These are phyloP conservation scores for Zoanthus sociatus DNA, from an alignment of 92 coral and sea anemone genomes.

Conservation along the genomic window DNA sequence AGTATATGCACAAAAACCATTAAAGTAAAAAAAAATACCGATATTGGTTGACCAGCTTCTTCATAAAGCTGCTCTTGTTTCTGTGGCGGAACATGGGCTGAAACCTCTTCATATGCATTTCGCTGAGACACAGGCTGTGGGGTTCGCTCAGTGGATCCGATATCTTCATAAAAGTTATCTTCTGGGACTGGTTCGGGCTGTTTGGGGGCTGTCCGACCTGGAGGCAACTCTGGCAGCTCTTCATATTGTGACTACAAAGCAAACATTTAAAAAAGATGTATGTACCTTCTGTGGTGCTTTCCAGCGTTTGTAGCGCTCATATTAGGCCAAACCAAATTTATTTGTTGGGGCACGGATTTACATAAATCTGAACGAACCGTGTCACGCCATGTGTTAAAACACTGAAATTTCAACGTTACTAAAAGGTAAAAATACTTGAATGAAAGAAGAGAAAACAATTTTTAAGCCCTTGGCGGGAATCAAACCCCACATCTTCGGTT, in stretches of 20 bases:
- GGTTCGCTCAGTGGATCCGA: background rate
- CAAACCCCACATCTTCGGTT: too few species aligned
- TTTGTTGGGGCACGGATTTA: background rate
- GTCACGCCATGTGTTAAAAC: too few species aligned
- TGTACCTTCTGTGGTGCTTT: background rate
- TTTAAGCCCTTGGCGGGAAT: too few species aligned
- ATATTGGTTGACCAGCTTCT: constrained; percentile 43
- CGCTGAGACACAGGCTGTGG: constrained; percentile 22
- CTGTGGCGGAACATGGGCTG: constrained; percentile 26
- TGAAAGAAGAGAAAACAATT: too few species aligned
- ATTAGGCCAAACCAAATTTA: too few species aligned
- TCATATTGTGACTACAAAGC: constrained; percentile 1
- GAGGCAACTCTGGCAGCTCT: constrained; percentile 42
- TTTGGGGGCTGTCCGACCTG: constrained; percentile 42
- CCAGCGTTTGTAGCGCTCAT: too few species aligned
- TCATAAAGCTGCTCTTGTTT: constrained; percentile 66
- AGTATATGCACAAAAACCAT: too few species aligned
- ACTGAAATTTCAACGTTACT: too few species aligned
- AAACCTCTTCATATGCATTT: constrained; percentile 19
- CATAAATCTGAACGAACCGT: too few species aligned
- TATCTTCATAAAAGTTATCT: constrained; percentile 40
- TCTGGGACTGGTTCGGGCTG: constrained; percentile 68
- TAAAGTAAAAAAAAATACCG: background rate
- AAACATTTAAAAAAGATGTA: background rate
- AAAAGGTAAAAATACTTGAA: too few species aligned